A percentile compares a stretch with the other conserved stretches of the same genome.
These are phyloP conservation scores for Boloria euphrosyne DNA, from an alignment of 2,888 invertebrate species.

Conservation along the genomic window DNA sequence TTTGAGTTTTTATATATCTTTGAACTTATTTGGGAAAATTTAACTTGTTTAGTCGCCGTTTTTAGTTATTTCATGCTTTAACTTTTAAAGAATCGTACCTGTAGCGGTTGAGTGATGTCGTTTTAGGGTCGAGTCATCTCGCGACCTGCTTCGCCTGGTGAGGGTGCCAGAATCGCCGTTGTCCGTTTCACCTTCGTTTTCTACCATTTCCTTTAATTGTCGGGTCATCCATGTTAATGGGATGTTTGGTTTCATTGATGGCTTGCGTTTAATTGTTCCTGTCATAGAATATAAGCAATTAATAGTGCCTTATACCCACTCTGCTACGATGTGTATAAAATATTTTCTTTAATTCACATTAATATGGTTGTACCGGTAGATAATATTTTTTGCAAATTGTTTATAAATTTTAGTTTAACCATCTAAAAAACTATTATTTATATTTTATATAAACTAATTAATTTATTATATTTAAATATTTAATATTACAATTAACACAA, in stretches of 20 bases:
- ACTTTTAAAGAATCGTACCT: slow-evolving; percentile 24
- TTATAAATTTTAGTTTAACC: too few species aligned
- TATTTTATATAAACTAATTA: too few species aligned
- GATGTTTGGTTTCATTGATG: slow-evolving; percentile 95
- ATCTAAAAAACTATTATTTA: too few species aligned
- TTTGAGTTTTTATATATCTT: too few species aligned
- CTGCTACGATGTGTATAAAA: too few species aligned
- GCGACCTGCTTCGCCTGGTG: slow-evolving; percentile 77
- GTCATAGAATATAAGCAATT: slow-evolving; percentile 25
- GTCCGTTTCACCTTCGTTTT: slow-evolving; percentile 76
- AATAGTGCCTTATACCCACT: background rate
- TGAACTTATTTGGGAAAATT: too few species aligned
- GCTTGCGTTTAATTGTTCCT: slow-evolving; percentile 95
- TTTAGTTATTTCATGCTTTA: background rate
- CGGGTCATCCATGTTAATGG: slow-evolving; percentile 95
- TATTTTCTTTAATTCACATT: too few species aligned
- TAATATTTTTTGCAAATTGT: too few species aligned
- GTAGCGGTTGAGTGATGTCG: slow-evolving; percentile 63
- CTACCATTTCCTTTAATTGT: slow-evolving; percentile 93
- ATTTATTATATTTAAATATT: too few species aligned
- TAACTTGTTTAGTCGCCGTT: too few species aligned
- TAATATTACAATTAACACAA: too few species aligned
- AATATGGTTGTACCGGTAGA: too few species aligned
- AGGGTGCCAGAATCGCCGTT: slow-evolving; percentile 72
- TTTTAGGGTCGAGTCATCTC: slow-evolving; percentile 70